A percentile compares a stretch with the other conserved stretches of the same genome.
These are phyloP conservation scores for Murina feae DNA, from an alignment of 2,113 vertebrate genomes.

Conservation along the genomic window DNA sequence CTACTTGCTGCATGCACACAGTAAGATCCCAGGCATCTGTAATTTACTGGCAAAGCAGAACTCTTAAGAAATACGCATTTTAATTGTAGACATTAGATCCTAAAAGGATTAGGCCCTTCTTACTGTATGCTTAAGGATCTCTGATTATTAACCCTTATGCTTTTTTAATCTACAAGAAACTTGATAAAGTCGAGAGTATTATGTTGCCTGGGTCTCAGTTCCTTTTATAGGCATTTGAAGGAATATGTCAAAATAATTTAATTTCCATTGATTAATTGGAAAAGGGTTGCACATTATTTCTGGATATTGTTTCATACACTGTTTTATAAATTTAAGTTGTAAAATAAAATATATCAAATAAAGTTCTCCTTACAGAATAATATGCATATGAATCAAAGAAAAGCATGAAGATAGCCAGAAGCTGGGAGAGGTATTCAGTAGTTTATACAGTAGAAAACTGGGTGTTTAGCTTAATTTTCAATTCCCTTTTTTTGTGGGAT, in stretches of 20 bases:
- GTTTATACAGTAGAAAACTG: neutral
- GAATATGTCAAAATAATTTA: slow-evolving; percentile 27
- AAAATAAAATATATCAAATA: neutral
- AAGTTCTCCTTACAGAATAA: neutral
- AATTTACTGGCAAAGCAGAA: slow-evolving; percentile 34
- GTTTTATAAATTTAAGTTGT: slow-evolving; percentile 30
- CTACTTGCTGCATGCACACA: neutral
- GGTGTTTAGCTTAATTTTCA: slow-evolving; percentile 21
- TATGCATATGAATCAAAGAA: neutral
- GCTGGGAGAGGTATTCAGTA: neutral
- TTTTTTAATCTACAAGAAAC: slow-evolving; percentile 29
- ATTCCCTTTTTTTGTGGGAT: neutral
- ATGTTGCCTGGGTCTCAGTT: slow-evolving; percentile 10
- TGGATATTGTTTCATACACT: slow-evolving; percentile 1
- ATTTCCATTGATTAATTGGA: slow-evolving; percentile 43
- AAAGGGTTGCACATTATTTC: neutral
- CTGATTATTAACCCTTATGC: neutral
- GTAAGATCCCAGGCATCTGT: neutral
- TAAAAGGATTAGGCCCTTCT: slow-evolving; percentile 26
- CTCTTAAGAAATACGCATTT: slow-evolving; percentile 29
- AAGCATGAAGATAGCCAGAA: neutral
- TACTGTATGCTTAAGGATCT: neutral
- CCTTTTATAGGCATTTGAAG: slow-evolving; percentile 25
- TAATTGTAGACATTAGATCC: slow-evolving; percentile 19
- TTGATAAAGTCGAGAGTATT: slow-evolving; percentile 31